Evolutionary conservation across 1,140 invertebrate species (phyloP).

Genomic region (Gryllus bimaculatus): DNA sequence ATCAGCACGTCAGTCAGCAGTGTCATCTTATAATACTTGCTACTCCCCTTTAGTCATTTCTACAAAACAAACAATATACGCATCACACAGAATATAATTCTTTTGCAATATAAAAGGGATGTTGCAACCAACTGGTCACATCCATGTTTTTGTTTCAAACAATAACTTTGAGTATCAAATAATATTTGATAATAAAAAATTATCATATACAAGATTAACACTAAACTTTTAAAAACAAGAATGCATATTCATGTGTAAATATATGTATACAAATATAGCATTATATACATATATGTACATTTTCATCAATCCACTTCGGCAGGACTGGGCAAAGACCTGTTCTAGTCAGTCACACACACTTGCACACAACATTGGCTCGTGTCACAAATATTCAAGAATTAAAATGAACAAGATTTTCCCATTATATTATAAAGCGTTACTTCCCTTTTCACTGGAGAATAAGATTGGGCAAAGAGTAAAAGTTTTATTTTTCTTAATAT

Average conservation of each 20-base stretch:
- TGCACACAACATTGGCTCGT: neutral
- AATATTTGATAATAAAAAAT: neutral
- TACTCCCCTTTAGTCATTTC: neutral
- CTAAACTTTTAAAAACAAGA: neutral
- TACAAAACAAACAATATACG: neutral
- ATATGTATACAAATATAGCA: neutral
- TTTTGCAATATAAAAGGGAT: neutral
- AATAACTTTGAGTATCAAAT: neutral
- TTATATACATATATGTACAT: slow-evolving; percentile 1
- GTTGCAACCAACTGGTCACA: neutral
- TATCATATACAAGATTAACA: neutral
- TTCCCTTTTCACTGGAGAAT: neutral
- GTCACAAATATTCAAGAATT: neutral
- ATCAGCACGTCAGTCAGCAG: no score
- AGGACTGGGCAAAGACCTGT: neutral
- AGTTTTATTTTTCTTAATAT: neutral
- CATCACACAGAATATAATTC: neutral
- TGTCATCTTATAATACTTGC: neutral
- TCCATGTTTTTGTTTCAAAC: neutral
- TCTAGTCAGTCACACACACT: neutral
- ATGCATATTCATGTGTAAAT: neutral
- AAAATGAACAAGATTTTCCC: neutral
- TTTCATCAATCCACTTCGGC: neutral
- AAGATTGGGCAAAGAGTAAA: neutral
- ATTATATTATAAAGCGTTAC: neutral